These are phyloP conservation scores for Sula dactylatra DNA, from an alignment of 2,113 vertebrate species.

Conservation along the genomic window DNA sequence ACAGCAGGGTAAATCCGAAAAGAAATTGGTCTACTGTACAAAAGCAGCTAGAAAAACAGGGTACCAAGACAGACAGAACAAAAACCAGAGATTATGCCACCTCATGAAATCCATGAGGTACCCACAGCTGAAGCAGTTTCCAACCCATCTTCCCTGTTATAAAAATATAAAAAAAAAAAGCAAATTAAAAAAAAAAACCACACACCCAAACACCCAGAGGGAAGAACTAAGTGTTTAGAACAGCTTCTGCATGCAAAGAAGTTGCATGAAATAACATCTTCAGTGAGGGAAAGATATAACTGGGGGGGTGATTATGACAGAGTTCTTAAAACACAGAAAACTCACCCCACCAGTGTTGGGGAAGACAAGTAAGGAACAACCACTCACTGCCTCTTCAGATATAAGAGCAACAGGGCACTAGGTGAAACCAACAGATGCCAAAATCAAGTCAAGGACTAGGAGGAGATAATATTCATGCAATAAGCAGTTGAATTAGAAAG, in stretches of 20 bases:
- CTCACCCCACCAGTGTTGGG: not conserved
- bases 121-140: not conserved
- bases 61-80: not conserved
- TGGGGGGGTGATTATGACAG: not conserved
- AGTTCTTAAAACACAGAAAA: not conserved
- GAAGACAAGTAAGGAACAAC: not conserved
- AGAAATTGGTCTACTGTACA: not conserved
- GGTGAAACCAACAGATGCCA: not conserved
- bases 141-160: not conserved
- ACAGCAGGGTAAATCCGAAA: not conserved
- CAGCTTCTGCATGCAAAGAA: not conserved
- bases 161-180: not conserved
- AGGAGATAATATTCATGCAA: not conserved
- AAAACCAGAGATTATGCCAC: not conserved
- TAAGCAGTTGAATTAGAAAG: not conserved
- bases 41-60: not conserved
- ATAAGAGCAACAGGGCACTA: not conserved
- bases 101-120: not conserved
- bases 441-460: not conserved
- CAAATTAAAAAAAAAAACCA: too few species aligned
- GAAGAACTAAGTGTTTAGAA: not conserved
- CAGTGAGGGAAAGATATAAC: not conserved
- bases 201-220: too few species aligned
- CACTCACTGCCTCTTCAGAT: not conserved
- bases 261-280: not conserved